Evolutionary conservation across 2,888 invertebrate genomes (phyloP).

Genomic region (Polia nebulosa): DNA sequence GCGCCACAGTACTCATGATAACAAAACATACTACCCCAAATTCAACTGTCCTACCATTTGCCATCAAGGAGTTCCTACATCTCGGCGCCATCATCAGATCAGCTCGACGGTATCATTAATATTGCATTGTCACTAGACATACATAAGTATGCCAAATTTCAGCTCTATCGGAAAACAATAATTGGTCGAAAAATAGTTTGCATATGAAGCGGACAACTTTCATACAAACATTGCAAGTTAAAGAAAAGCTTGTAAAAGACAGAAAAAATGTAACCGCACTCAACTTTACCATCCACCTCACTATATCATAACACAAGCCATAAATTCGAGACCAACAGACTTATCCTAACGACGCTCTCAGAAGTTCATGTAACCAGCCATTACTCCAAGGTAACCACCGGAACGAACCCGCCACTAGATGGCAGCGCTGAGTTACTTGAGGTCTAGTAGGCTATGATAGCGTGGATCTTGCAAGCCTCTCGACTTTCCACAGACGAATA

Average conservation of each 20-base stretch:
- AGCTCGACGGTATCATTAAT: too few species aligned
- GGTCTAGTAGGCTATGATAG: conserved; percentile 30
- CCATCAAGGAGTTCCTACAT: too few species aligned
- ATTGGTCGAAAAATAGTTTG: too few species aligned
- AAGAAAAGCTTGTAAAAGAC: background rate
- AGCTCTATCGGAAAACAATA: too few species aligned
- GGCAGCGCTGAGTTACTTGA: conserved; percentile 43
- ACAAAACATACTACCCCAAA: too few species aligned
- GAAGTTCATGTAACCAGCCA: conserved; percentile 43
- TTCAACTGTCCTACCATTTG: too few species aligned
- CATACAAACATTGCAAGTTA: too few species aligned
- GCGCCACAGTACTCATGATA: too few species aligned
- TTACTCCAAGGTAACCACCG: conserved; percentile 52
- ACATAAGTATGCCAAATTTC: too few species aligned
- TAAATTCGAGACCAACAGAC: conserved; percentile 30
- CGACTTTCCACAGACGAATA: background rate
- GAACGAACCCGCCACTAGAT: conserved; percentile 45
- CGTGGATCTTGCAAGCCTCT: conserved; percentile 14
- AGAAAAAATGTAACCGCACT: background rate
- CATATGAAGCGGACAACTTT: too few species aligned
- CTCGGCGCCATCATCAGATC: too few species aligned
- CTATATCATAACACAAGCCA: conserved; percentile 19
- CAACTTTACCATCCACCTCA: background rate
- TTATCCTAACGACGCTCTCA: conserved; percentile 41
- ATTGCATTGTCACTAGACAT: too few species aligned